Conservation (phyloP, 2,113 vertebrate species). For the Tetraodon nigroviridis region DNA sequence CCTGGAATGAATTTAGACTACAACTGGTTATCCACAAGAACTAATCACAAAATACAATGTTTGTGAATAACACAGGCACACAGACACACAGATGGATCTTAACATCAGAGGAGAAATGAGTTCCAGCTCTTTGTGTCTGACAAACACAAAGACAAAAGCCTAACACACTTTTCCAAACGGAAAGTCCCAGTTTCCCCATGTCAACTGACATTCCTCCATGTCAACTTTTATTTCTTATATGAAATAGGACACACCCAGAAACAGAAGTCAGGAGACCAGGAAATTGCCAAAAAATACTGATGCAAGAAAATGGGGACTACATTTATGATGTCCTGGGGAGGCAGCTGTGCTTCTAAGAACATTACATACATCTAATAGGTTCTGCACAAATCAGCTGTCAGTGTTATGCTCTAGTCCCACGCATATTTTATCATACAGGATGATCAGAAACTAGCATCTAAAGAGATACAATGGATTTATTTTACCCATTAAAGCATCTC, state of each 20-base stretch:
- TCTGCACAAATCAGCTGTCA: not conserved
- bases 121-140: not conserved
- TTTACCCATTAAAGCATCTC: no score
- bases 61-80: slow-evolving; percentile 23
- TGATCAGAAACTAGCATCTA: no score
- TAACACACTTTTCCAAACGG: slow-evolving; percentile 46
- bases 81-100: slow-evolving; percentile 6
- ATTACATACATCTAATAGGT: not conserved
- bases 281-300: slow-evolving; percentile 33
- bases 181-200: slow-evolving; percentile 43
- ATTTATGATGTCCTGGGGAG: not conserved
- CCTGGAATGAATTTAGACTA: slow-evolving; percentile 25
- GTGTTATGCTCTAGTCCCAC: no score
- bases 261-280: slow-evolving; percentile 43
- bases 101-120: not conserved
- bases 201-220: slow-evolving; percentile 58
- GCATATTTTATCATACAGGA: no score
- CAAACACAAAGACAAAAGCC: slow-evolving; percentile 18
- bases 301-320: slow-evolving; percentile 20
- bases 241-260: slow-evolving; percentile 51
- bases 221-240: slow-evolving; percentile 40
- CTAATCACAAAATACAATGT: slow-evolving; percentile 30
- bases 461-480: no score
- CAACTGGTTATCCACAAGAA: slow-evolving; percentile 19
- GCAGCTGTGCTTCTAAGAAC: slow-evolving; percentile 25